Base-by-base conservation (phyloP, 2,113 vertebrate species). In the Pagrus major region DNA sequence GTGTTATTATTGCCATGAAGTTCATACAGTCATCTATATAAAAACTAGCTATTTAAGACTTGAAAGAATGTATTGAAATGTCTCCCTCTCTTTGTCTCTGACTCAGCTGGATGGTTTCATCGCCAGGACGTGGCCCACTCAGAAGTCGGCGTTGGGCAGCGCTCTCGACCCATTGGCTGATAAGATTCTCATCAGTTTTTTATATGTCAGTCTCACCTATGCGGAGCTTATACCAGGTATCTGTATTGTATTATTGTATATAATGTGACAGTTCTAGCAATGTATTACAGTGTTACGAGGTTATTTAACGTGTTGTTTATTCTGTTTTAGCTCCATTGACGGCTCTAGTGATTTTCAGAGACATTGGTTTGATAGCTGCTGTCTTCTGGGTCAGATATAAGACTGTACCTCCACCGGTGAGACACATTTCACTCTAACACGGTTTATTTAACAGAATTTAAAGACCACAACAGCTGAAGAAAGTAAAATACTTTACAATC, bases 381-480 rank as follows among this genome's bases (percentile, higher is more conserved):
- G 97, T 99, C 76, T 99, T 99, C 91, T 99, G 98, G 84, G 96
- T 99, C 84, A 92, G 98, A 82, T 99, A 98, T 90, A 97, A 96
- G 95, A 99, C 98, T 6, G 97, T 99, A 14, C 96, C 98, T 88
- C 96, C 97, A 71, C 98, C 98, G 91, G 98, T 98, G 92, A 98
- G 97, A 67, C 18, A 1, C 63, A 0, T 6, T 39, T 56, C 29
- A 7, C 15, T 44, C 33, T 18, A 0, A 44, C 15, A 5, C 1
- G 7, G 31, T 7, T 51, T 31, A 5, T 33, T 51, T 2, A 4
- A 44, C 11, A 14, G 1, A 3, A 46, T 15, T 5, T 47, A 1
- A 31, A 21, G 11, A n/a, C 1, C 1, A 0, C 23, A 56, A 7
- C 2, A 29, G 5, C 9, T 10, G 11, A 42, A 15, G 6, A 71